phyloP scores from a whole-genome alignment of 2,113 vertebrate species.

The Mixornis gularis region DNA sequence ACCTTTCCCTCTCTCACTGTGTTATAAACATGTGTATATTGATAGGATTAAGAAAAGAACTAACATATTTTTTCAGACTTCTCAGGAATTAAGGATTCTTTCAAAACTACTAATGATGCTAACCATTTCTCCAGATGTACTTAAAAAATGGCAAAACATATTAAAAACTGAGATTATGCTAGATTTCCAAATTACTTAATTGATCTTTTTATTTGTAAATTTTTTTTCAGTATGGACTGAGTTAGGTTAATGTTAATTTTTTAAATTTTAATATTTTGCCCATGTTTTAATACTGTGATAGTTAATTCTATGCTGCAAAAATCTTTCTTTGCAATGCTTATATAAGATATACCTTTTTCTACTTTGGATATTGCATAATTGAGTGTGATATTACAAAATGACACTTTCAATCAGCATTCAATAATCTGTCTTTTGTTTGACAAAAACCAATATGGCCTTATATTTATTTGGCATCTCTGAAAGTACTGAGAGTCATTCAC shows the following conservation, averaged over 20 bases:
- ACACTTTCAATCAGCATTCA: not conserved
- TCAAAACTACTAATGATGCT: not conserved
- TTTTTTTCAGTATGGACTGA: conserved; percentile 15
- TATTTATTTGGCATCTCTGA: conserved; percentile 9
- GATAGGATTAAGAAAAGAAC: not conserved
- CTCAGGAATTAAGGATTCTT: not conserved
- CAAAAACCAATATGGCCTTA: not conserved
- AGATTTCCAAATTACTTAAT: not conserved
- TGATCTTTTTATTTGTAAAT: not conserved
- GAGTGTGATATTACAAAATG: conserved; percentile 6
- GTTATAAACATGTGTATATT: not conserved
- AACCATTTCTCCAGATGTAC: not conserved
- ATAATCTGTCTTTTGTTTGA: not conserved
- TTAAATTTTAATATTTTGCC: not conserved
- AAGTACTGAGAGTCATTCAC: not conserved
- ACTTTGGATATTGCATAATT: not conserved
- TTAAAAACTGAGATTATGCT: not conserved
- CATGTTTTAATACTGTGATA: not conserved
- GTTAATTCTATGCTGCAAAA: conserved; percentile 38
- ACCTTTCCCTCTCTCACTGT: not conserved
- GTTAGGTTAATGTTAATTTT: not conserved
- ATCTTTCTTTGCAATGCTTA: not conserved
- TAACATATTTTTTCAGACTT: not conserved
- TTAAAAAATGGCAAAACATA: not conserved
- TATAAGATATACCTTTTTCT: not conserved